Evolutionary conservation across 2,888 invertebrate genomes (phyloP), one percentile per base, ranked within the genome.

Genomic region (Cerastoderma edule): DNA sequence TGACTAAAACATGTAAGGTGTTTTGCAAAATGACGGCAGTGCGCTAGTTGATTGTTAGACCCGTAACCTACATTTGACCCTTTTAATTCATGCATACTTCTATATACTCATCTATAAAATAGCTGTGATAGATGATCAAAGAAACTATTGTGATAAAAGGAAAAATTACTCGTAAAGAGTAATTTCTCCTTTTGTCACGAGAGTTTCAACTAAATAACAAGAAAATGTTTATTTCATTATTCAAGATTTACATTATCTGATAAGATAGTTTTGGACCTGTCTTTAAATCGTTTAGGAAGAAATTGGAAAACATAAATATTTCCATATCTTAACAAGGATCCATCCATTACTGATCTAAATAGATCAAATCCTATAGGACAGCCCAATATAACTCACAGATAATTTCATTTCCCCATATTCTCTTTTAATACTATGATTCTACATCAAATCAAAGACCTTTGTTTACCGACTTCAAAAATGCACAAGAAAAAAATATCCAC

Each of bases 171-270:
- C 50, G 22, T 50, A 50, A 50, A 6, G 50, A 50, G 50, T 22
- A 50, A 50, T 50, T 50, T 50, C n/a, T 50, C 50, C 50, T 50
- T 50, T 50, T 13, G 10, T 22, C n/a, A 50, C n/a, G 10, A 50
- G n/a, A n/a, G 8, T 13, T 50, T 50, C 50, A 6, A 8, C 50
- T n/a, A 6, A n/a, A 50, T 50, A 22, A 6, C 13, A 50, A 50
- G 5, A n/a, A 8, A n/a, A n/a, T 50, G 5, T n/a, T n/a, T 13
- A 5, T 50, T 8, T 8, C 13, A 6, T 13, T n/a, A 50, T n/a
- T 6, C n/a, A 50, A 50, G 22, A 39, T 16, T 13, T 8, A 8
- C 39, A 39, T 16, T 39, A 39, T 13, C 16, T 39, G 16, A 16
- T 39, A 39, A 39, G 39, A 39, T 16, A 13, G 39, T 16, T 39